Evolutionary conservation across 2,888 invertebrate species (phyloP).

Genomic region (Polydrusus tereticollis): DNA sequence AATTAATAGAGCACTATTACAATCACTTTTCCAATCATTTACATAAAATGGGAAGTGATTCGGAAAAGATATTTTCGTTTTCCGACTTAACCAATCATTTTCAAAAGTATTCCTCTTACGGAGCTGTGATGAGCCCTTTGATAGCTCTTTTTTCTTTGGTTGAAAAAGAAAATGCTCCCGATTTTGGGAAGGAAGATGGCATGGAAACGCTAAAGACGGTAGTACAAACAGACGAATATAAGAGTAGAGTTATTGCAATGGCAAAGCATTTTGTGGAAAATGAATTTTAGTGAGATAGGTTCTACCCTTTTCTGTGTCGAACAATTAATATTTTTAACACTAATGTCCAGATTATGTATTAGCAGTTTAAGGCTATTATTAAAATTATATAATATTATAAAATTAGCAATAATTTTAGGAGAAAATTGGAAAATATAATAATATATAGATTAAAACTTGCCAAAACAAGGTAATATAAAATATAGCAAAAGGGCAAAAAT

Average conservation of each 20-base stretch:
- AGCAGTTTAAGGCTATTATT: too few species aligned
- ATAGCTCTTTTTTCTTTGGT: slow-evolving; percentile 30
- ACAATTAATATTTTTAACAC: too few species aligned
- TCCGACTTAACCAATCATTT: slow-evolving; percentile 56
- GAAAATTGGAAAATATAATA: too few species aligned
- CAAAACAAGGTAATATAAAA: too few species aligned
- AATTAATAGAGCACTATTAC: slow-evolving; percentile 58
- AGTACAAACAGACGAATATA: slow-evolving; percentile 26
- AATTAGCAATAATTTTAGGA: too few species aligned
- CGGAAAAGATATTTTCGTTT: slow-evolving; percentile 57
- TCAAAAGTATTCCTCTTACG: slow-evolving; percentile 53
- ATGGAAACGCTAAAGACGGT: slow-evolving; percentile 23
- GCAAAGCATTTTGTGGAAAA: slow-evolving; percentile 42
- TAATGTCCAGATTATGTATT: too few species aligned
- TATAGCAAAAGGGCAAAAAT: too few species aligned
- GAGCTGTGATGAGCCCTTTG: slow-evolving; percentile 37
- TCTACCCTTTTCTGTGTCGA: not conserved
- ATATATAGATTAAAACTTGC: too few species aligned
- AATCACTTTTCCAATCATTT: slow-evolving; percentile 55
- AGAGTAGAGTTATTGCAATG: slow-evolving; percentile 29
- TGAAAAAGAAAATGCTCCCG: slow-evolving; percentile 36
- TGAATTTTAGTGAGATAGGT: slow-evolving; percentile 29
- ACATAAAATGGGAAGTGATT: slow-evolving; percentile 55
- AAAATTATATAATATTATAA: too few species aligned
- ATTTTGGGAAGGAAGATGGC: slow-evolving; percentile 27